Evolutionary conservation across 2,888 invertebrate species (phyloP).

Genomic region (Sinelater perroti): DNA sequence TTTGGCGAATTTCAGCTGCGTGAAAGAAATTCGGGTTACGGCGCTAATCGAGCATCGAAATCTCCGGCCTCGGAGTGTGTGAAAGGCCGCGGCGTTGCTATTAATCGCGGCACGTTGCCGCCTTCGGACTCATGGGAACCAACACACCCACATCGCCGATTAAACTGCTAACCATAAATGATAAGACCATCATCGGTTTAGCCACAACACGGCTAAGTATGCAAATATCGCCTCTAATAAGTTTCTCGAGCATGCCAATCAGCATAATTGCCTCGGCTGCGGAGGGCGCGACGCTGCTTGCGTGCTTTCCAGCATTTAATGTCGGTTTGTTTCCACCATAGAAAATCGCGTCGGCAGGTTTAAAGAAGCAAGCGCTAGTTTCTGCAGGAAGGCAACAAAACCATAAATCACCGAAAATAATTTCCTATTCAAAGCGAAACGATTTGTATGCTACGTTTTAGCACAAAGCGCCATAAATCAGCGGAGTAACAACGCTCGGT

Average conservation of each 20-base stretch:
- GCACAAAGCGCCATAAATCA: too few relatives aligned
- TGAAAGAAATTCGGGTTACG: neutral
- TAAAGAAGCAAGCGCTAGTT: too few relatives aligned
- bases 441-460: too few relatives aligned
- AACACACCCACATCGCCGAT: constrained; percentile 20
- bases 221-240: constrained; percentile 15
- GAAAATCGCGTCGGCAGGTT: too few relatives aligned
- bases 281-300: too few relatives aligned
- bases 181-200: constrained; percentile 15
- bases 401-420: too few relatives aligned
- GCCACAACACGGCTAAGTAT: constrained; percentile 11
- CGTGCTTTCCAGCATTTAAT: too few relatives aligned
- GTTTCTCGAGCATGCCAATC: constrained; percentile 2
- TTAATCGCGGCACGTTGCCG: constrained; percentile 14
- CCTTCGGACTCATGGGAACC: constrained; percentile 18
- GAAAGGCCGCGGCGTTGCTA: constrained; percentile 5
- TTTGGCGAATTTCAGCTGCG: too few relatives aligned
- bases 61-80: neutral
- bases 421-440: too few relatives aligned
- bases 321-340: too few relatives aligned
- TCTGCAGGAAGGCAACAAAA: too few relatives aligned
- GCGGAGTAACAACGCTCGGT: too few relatives aligned
- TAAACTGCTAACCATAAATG: constrained; percentile 18
- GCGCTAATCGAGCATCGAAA: neutral
- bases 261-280: neutral